Evolutionary conservation across 2,113 vertebrate genomes (phyloP), one percentile per base, ranked within the genome.

Genomic region (Girardinichthys multiradiatus): DNA sequence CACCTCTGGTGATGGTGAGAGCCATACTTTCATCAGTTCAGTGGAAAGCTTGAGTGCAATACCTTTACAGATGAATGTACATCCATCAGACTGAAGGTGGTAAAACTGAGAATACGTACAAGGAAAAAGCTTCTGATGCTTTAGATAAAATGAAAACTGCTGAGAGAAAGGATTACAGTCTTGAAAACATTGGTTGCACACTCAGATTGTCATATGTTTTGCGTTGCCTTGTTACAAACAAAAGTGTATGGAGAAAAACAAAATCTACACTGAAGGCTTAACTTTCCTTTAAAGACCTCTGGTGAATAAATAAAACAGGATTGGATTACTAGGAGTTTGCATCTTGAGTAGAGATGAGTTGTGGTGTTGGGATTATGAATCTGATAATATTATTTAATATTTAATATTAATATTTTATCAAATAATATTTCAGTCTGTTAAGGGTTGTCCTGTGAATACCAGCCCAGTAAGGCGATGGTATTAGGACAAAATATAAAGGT

Each of bases 1-100:
- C 96, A 1, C 96, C 97, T 0, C 85, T 99, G 81, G 95, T 97
- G 69, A 96, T 95, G 96, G 97, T 98, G 91, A 96, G 96, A 28
- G 54, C 28, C 39, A 66, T 51, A 28, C 62, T 26, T 64, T 17
- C 58, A 24, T 74, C 42, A 62, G 11, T 28, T 79, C 28, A 42
- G 62, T n/a, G 6, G 13, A 64, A 29, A 27, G 19, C 30, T 33
- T 24, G 29, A 62, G 60, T 33, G 60, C 60, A 35, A 70, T 51
- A 69, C 42, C 27, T 57, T 42, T 39, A 42, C 35, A 57, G 29
- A 54, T 54, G 27, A 35, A 17, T 27, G 24, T 19, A 45, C 15
- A 45, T 51, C 64, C 9, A 3, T 39, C 27, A 60, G 57, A 70
- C 28, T 59, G 15, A 60, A 60, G 15, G 27, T 24, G 17, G 21